Evolutionary conservation across 1,140 invertebrate species (phyloP).

Genomic region (Drosophila triauraria): DNA sequence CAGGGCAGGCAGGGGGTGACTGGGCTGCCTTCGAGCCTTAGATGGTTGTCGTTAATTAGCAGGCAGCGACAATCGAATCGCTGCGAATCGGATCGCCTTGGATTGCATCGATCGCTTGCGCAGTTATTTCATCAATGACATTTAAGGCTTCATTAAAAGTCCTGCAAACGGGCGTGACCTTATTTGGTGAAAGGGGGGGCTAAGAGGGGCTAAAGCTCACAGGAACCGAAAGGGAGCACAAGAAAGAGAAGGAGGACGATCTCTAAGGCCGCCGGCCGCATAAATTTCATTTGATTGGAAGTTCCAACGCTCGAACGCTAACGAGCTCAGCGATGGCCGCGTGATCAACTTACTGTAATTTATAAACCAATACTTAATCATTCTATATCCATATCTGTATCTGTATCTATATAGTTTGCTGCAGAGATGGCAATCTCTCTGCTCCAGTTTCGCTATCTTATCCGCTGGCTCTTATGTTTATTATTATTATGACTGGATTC

Average conservation of each 20-base stretch:
- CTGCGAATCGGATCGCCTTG: conserved; percentile 20
- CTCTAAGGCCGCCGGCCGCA: conserved; percentile 70
- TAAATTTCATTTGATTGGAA: conserved; percentile 78
- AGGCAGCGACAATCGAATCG: conserved; percentile 39
- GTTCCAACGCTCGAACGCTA: conserved; percentile 29
- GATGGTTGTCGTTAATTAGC: conserved; percentile 78
- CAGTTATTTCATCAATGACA: conserved; percentile 82
- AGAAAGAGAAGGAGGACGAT: conserved; percentile 25
- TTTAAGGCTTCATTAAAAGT: conserved; percentile 84
- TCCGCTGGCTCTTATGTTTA: conserved; percentile 11
- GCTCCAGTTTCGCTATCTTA: conserved; percentile 28
- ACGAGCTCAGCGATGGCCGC: conserved; percentile 63
- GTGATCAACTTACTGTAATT: conserved; percentile 5
- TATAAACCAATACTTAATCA: neutral
- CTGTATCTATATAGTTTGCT: too few species aligned
- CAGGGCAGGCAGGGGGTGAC: too few species aligned
- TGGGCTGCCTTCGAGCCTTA: conserved; percentile 44
- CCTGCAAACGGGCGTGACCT: conserved; percentile 74
- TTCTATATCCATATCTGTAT: too few species aligned
- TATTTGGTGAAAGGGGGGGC: conserved; percentile 52
- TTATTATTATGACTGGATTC: conserved; percentile 1
- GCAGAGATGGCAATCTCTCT: neutral
- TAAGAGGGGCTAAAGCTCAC: neutral
- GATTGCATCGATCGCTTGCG: conserved; percentile 36
- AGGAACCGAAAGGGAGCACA: conserved; percentile 34